Base-by-base conservation (phyloP, 2,797 vertebrate genomes). In the Sebastes variabilis region DNA sequence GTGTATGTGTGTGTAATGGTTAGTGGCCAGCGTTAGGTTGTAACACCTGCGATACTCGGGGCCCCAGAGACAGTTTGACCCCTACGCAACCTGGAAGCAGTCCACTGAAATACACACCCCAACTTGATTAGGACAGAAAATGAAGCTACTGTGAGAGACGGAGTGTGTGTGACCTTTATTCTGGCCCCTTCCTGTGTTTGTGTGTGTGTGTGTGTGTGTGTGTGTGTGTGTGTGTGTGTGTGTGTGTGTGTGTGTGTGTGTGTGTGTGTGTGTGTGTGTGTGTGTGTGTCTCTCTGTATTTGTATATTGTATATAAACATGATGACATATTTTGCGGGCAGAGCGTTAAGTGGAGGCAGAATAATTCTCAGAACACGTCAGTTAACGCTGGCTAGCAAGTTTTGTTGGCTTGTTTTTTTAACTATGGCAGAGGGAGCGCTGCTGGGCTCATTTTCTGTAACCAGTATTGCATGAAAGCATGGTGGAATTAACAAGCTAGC, bases 51-150 rank as follows among this genome's bases (percentile, higher is more conserved):
- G 18, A 16, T 59, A n/a, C 38, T 58, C 22, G 4, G 4, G 62
- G 25, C 71, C 42, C 29, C 30, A n/a, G 36, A 72, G 61, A 64
- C n/a, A 59, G 32, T 56, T 79, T 85, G 68, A 82, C 73, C 78
- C 70, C 34, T 46, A 38, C 36, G 69, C 56, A 75, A 76, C 75
- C 72, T 83, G 75, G 66, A 85, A 62, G n/a, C 55, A 66, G 27
- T 55, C 66, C 74, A 80, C 20, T 29, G 66, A 77, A 52, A 49
- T 20, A 68, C 27, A 38, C 46, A 66, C 22, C 36, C 27, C 52
- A 71, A 58, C 46, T 60, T 77, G 70, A 27, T 81, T 61, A n/a
- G 75, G 75, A 74, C 27, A 59, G 13, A 68, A 72, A 77, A 29
- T 29, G 2, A 62, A 58, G 24, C 58, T 55, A 56, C 42, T 22